Conservation (phyloP, 2,113 vertebrate species). For the Romanogobio albipinnatus region DNA sequence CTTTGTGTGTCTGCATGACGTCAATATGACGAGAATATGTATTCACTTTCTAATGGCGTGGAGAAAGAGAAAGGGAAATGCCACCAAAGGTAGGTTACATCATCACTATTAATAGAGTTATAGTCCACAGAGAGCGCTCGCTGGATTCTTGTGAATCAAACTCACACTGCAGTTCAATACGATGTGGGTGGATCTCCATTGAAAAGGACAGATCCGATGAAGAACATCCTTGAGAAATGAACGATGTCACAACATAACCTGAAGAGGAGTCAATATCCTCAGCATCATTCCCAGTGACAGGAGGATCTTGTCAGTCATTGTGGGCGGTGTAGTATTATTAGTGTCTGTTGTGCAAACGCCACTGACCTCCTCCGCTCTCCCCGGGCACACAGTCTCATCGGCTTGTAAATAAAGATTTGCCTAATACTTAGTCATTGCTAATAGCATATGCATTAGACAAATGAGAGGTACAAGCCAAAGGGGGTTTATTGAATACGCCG, state of each 20-base stretch:
- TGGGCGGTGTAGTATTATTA: neutral
- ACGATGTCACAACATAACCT: neutral
- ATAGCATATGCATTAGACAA: conserved; percentile 55
- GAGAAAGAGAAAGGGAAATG: neutral
- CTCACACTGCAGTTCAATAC: too few relatives aligned
- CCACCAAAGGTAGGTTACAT: neutral
- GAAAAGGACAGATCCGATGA: neutral
- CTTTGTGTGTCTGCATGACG: neutral
- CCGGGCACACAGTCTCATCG: neutral
- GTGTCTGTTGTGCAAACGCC: neutral
- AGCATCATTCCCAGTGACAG: neutral
- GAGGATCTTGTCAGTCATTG: neutral
- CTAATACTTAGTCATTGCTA: conserved; percentile 37
- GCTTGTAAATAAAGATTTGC: conserved; percentile 44
- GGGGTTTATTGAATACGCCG: conserved; percentile 44
- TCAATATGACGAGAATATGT: neutral
- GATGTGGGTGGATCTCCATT: neutral
- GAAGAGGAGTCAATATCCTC: neutral
- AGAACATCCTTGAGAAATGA: neutral
- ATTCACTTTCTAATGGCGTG: neutral
- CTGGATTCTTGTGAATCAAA: neutral
- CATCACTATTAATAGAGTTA: neutral
- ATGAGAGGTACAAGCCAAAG: conserved; percentile 42
- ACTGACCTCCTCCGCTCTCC: neutral
- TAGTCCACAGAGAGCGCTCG: neutral